A percentile compares a stretch with the other conserved stretches of the same genome.
phyloP scores from a whole-genome alignment of 1,140 invertebrate species.

The Protaetia brevitarsis region DNA sequence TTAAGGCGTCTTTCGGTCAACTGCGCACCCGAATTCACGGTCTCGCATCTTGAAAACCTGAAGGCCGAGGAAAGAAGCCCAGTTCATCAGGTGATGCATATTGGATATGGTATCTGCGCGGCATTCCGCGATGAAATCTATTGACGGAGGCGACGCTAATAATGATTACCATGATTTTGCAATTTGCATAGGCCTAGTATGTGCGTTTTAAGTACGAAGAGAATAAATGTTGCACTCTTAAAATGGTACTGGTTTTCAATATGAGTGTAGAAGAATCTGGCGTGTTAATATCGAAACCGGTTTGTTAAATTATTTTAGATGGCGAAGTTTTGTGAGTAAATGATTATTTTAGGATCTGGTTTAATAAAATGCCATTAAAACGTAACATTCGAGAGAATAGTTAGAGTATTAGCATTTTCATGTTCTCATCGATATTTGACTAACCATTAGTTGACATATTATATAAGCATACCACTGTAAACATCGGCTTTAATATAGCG shows the following conservation, averaged over 20 bases:
- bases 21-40: slow-evolving; percentile 14
- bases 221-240: background rate
- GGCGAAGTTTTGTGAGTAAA: too few relatives aligned
- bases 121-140: background rate
- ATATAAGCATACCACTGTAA: too few relatives aligned
- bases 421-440: too few relatives aligned
- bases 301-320: background rate
- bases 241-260: background rate
- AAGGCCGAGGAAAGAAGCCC: slow-evolving; percentile 4
- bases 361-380: too few relatives aligned
- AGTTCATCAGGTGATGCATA: background rate
- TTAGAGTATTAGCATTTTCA: too few relatives aligned
- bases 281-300: background rate
- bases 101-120: background rate
- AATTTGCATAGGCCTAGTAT: slow-evolving; percentile 4
- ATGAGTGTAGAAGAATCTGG: background rate
- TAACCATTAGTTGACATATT: too few relatives aligned
- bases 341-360: too few relatives aligned
- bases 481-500: too few relatives aligned
- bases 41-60: slow-evolving; percentile 12
- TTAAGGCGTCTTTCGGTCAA: background rate
- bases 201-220: background rate
- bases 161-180: slow-evolving; percentile 5
- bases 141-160: background rate
- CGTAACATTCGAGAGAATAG: too few relatives aligned